These are phyloP conservation scores for Pollachius pollachius DNA, from an alignment of 2,113 vertebrate genomes.

Conservation along the genomic window DNA sequence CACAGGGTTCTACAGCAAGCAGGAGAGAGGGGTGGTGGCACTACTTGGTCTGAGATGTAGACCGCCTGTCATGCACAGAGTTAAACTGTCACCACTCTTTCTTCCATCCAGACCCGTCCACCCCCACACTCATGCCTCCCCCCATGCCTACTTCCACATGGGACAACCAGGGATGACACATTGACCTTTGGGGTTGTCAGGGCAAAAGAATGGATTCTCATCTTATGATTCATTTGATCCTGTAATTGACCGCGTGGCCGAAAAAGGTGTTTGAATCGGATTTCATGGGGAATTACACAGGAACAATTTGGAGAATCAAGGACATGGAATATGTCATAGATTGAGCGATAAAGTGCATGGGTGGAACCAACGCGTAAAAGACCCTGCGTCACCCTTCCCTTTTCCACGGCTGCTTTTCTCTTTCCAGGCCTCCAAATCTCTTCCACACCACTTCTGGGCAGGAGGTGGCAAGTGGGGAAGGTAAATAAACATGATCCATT, in stretches of 20 bases:
- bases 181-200: constrained; percentile 74
- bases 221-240: constrained; percentile 62
- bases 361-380: neutral
- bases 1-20: constrained; percentile 38
- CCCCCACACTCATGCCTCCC: constrained; percentile 43
- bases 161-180: constrained; percentile 51
- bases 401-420: neutral
- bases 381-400: neutral
- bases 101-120: constrained; percentile 26
- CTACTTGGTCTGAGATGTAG: constrained; percentile 22
- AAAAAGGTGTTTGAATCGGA: constrained; percentile 29
- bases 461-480: constrained; percentile 55
- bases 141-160: constrained; percentile 20
- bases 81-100: constrained; percentile 44
- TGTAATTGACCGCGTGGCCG: constrained; percentile 51
- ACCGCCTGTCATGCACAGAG: constrained; percentile 51
- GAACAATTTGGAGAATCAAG: constrained; percentile 24
- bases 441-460: constrained; percentile 64
- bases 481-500: constrained; percentile 75
- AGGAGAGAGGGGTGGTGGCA: constrained; percentile 20
- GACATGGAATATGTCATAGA: constrained; percentile 13
- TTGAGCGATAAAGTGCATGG: neutral
- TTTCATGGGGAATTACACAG: constrained; percentile 36
- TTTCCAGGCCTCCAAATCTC: constrained; percentile 63
- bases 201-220: constrained; percentile 56